Evolutionary conservation across 2,888 invertebrate genomes (phyloP).

Genomic region (Diarsia mendica): DNA sequence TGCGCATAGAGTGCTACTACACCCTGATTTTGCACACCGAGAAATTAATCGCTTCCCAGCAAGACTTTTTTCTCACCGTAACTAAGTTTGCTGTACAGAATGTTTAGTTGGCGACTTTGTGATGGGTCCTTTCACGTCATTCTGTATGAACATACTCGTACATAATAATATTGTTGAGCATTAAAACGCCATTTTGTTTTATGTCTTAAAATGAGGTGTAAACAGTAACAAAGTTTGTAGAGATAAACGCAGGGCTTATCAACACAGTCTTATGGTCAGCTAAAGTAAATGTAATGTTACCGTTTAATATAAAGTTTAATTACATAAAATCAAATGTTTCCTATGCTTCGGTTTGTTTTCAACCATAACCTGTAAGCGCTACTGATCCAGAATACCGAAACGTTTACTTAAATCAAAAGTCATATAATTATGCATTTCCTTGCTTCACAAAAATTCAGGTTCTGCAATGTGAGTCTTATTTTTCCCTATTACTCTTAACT

Average conservation of each 20-base stretch:
- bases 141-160: not conserved
- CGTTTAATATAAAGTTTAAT: constrained; percentile 43
- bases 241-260: constrained; percentile 5
- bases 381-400: constrained; percentile 1
- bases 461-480: not conserved
- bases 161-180: not conserved
- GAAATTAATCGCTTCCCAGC: not conserved
- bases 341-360: not conserved
- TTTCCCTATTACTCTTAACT: too few relatives aligned
- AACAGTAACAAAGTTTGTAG: constrained; percentile 10
- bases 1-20: not conserved
- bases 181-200: not conserved
- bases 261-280: constrained; percentile 4
- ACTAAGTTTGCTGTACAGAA: not conserved
- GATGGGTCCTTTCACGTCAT: not conserved
- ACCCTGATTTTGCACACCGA: not conserved
- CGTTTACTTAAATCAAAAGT: not conserved
- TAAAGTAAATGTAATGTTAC: constrained; percentile 42
- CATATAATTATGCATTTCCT: not conserved
- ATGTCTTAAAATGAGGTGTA: not conserved
- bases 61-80: not conserved
- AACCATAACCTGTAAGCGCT: constrained; percentile 23
- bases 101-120: not conserved
- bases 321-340: constrained; percentile 36
- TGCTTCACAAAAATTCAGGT: not conserved